phyloP scores from a whole-genome alignment of 2,797 vertebrate species.

The Semotilus atromaculatus region DNA sequence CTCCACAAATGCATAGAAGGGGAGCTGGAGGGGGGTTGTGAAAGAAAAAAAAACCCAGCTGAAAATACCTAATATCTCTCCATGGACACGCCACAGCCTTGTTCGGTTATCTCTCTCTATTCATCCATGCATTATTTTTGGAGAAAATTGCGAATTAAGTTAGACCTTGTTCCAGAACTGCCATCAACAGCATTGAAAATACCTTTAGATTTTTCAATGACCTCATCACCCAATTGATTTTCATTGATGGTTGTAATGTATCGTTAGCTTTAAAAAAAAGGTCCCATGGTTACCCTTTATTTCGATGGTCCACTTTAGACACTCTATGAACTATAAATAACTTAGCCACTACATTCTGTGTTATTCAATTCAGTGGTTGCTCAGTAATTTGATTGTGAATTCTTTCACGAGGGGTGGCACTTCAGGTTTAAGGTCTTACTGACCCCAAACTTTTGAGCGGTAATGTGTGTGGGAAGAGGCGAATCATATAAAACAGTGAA shows the following conservation, averaged over 20 bases:
- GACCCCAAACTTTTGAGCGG: too few relatives aligned
- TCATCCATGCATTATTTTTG: conserved; percentile 47
- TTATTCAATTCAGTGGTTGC: too few relatives aligned
- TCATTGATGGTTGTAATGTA: conserved; percentile 13
- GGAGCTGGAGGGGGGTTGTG: conserved; percentile 1
- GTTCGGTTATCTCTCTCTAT: conserved; percentile 43
- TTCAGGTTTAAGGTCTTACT: too few relatives aligned
- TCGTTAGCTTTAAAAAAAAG: background rate
- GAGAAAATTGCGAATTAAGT: conserved; percentile 39
- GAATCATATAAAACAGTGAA: too few relatives aligned
- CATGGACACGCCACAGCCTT: conserved; percentile 22
- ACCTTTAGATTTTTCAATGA: conserved; percentile 20
- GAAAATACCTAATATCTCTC: conserved; percentile 26
- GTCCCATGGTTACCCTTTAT: background rate
- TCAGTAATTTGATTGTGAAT: too few relatives aligned
- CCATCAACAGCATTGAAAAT: conserved; percentile 29
- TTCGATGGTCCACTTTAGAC: background rate
- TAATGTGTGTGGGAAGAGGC: too few relatives aligned
- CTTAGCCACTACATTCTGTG: background rate
- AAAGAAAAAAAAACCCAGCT: background rate
- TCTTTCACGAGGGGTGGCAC: too few relatives aligned
- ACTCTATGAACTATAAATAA: background rate
- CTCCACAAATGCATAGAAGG: conserved; percentile 25
- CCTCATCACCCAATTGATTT: conserved; percentile 19
- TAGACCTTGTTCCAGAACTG: conserved; percentile 18